phyloP scores from a whole-genome alignment of 2,113 vertebrate genomes.

The Perognathus longimembris region DNA sequence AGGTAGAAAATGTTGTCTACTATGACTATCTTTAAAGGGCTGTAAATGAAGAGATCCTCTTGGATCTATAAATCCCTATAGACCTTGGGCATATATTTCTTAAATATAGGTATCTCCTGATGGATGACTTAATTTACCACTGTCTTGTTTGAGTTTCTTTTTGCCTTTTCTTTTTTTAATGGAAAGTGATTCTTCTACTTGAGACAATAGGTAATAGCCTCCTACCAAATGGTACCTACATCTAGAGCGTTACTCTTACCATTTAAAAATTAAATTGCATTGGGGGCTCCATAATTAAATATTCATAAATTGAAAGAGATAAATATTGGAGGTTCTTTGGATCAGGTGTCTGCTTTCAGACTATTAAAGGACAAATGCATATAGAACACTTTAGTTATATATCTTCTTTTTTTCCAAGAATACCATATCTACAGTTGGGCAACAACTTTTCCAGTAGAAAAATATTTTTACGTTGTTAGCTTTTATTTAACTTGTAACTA shows the following conservation, averaged over 20 bases:
- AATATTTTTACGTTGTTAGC: neutral
- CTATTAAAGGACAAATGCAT: neutral
- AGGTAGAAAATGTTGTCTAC: constrained; percentile 1
- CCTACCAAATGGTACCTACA: neutral
- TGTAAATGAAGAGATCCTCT: neutral
- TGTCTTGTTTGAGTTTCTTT: neutral
- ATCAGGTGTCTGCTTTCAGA: neutral
- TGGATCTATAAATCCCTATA: neutral
- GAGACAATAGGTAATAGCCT: neutral
- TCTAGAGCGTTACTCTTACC: neutral
- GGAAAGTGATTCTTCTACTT: constrained; percentile 32
- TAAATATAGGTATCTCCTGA: neutral
- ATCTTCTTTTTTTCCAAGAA: neutral
- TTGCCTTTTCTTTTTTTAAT: neutral
- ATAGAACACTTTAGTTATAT: neutral
- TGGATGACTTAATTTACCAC: neutral
- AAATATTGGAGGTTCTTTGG: neutral
- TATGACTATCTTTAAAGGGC: neutral
- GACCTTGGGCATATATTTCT: neutral
- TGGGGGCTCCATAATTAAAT: neutral
- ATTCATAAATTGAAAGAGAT: constrained; percentile 14
- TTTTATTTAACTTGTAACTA: neutral
- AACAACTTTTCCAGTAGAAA: neutral
- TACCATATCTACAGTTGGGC: neutral
- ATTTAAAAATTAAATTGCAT: neutral